Evolutionary conservation across 2,888 invertebrate species (phyloP).

Genomic region (Xanthorhoe designata): DNA sequence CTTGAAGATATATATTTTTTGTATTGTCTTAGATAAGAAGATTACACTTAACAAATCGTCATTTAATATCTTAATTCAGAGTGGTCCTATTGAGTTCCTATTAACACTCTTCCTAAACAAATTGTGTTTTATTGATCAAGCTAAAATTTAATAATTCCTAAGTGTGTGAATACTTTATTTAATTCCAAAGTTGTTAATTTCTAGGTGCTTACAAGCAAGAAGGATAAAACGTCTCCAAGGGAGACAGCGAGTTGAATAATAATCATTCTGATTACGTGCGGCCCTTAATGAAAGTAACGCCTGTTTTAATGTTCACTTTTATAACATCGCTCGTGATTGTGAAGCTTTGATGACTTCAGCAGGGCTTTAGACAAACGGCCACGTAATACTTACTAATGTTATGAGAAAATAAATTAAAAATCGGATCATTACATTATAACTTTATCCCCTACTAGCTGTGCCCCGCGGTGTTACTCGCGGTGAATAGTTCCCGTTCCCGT

Average conservation of each 20-base stretch:
- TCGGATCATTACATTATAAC: no score
- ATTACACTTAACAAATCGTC: no score
- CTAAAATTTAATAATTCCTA: not conserved
- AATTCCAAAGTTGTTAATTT: not conserved
- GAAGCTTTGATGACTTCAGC: not conserved
- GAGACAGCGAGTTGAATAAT: constrained; percentile 1
- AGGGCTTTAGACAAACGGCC: not conserved
- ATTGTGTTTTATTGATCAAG: not conserved
- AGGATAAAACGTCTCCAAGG: not conserved
- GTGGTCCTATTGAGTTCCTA: no score
- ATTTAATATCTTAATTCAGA: no score
- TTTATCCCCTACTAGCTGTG: no score
- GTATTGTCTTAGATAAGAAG: no score
- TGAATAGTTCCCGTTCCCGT: no score
- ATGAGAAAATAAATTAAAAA: no score
- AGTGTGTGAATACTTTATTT: not conserved
- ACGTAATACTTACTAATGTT: no score
- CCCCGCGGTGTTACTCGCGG: no score
- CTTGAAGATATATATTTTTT: no score
- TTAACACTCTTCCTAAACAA: no score
- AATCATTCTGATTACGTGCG: constrained; percentile 1
- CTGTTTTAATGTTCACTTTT: not conserved
- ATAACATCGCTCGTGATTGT: not conserved
- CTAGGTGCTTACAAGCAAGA: not conserved
- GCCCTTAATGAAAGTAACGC: not conserved